Evolutionary conservation across 2,113 vertebrate genomes (phyloP).

Genomic region (Myxocyprinus asiaticus): DNA sequence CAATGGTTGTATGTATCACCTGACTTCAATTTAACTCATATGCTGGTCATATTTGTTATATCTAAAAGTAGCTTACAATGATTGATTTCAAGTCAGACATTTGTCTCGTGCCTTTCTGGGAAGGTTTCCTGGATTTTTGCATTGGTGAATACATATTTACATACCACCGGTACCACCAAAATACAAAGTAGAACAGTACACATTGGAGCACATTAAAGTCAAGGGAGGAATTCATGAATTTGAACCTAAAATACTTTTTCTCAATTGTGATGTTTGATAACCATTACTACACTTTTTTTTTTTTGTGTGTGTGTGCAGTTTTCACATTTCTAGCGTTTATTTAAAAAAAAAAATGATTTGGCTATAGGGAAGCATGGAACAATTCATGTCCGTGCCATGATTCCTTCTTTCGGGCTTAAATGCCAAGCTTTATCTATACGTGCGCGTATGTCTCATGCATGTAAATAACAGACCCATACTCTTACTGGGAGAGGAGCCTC

Average conservation of each 20-base stretch:
- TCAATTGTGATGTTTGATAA: not conserved
- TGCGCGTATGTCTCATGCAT: not conserved
- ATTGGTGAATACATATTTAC: slow-evolving; percentile 5
- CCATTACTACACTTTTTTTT: too few relatives aligned
- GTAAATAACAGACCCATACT: not conserved
- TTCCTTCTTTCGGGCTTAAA: not conserved
- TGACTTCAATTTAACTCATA: not conserved
- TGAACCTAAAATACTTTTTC: not conserved
- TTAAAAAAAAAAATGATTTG: not conserved
- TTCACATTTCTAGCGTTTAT: not conserved
- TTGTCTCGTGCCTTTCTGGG: not conserved
- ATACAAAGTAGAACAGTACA: not conserved
- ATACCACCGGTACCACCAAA: not conserved
- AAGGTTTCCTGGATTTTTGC: not conserved
- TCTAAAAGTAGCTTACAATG: not conserved
- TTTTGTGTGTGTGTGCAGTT: too few relatives aligned
- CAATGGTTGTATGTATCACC: not conserved
- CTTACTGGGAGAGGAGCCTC: slow-evolving; percentile 2
- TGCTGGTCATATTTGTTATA: not conserved
- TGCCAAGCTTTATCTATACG: slow-evolving; percentile 12
- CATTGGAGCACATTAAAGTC: too few relatives aligned
- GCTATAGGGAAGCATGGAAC: not conserved
- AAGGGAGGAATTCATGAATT: not conserved
- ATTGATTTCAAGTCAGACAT: not conserved
- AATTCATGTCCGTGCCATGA: not conserved